Base-by-base conservation (phyloP, 2,888 invertebrate genomes). In the Hydrotaea cyrtoneurina region DNA sequence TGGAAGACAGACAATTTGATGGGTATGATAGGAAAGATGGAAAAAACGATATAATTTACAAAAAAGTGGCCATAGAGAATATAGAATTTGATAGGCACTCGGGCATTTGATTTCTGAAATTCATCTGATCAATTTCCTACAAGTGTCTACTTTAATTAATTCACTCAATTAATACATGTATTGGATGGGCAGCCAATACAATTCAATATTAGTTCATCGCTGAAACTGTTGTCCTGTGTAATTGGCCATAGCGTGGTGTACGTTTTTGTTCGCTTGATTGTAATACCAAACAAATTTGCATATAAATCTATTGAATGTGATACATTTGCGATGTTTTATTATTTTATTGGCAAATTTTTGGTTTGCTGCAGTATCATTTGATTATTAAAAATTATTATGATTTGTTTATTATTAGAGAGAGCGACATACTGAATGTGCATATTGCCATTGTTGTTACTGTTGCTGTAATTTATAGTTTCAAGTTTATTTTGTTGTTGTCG, bases 231-330 rank as follows among this genome's bases (percentile, higher is more conserved):
- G 43, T 13, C 66, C 39, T 66, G 59, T 66, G 43, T 39, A 39
- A 19, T 31, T 39, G 43, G 21, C 43, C 10, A 66, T 13, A 7
- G 0, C 15, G 11, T 23, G 5, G 21, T 43, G 3, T 15, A 17
- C n/a, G n/a, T 31, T 36, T 36, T 64, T 7, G 50, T 50, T 50
- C 7, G 50, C n/a, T 50, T 50, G n/a, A 50, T 55, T 55, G 19
- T 53, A 53, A 21, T 31, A 62, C 11, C 43, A 81, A 7, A 31
- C 3, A 78, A 76, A 81, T 81, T 84, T 76, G 26, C 78, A 84
- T 85, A 79, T 53, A 85, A 82, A 85, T 77, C 73, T 81, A 73
- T 73, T 43, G 62, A 26, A 76, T 64, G 62, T 75, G 57, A 66
- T 77, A 19, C n/a, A n/a, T n/a, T 82, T 50, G 19, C 43, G n/a